Base-by-base conservation (phyloP, 2,797 vertebrate genomes). In the Tangara arthus region DNA sequence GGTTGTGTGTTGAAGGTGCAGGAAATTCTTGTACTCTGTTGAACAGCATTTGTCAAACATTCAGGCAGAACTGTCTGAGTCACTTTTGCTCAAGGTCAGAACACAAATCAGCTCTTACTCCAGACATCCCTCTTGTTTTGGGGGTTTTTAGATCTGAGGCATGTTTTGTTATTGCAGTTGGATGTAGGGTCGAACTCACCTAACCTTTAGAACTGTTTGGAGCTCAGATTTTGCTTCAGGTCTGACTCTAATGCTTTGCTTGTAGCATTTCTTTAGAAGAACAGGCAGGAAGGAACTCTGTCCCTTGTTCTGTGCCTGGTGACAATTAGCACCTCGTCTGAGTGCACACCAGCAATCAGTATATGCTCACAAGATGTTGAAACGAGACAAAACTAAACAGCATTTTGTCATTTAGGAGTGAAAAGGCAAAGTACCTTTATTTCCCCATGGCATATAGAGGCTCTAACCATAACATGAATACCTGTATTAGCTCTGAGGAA, bases 191-290 rank as follows among this genome's bases (percentile, higher is more conserved):
- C 70, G 60, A 84, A 32, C 49, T 93, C 65, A 32, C 15, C 53
- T 60, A 66, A 79, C 21, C 24, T 79, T 90, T 72, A 49, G 12
- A 82, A 82, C 41, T 66, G 83, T 79, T 84, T 72, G 56, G 66
- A 84, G n/a, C 56, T 91, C 69, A 44, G 53, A 59, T 75, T 90
- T 86, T 86, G n/a, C 72, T 91, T 86, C 82, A 63, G 55, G 30
- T 42, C 35, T 47, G 39, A 44, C 56, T 71, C 7, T 21, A 12
- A 12, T 35, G 72, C 75, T 83, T 72, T 55, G 16, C 56, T 55
- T 65, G 44, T 47, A 63, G 60, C 0, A 0, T 44, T 85, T 61
- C 50, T 27, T 56, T 88, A 57, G 49, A 64, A 59, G 82, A 82
- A 46, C 32, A 56, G 50, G 41, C 68, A 77, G 53, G 37, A 56